phyloP scores from a whole-genome alignment of 1,140 invertebrate genomes.

The Micrasema minimum region DNA sequence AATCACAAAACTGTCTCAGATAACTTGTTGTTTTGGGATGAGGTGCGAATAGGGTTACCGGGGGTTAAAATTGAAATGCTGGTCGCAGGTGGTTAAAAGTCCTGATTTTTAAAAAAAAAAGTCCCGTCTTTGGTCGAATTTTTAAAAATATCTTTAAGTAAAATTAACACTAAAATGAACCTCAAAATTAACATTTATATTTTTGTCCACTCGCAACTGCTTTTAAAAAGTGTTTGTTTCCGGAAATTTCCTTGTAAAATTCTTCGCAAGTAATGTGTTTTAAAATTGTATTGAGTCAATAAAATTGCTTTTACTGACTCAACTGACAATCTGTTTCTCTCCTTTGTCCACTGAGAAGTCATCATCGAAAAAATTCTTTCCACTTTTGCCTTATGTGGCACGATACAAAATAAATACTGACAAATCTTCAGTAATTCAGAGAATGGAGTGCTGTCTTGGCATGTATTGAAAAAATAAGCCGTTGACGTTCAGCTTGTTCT shows the following conservation, averaged over 20 bases:
- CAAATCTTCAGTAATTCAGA: background rate
- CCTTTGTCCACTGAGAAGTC: background rate
- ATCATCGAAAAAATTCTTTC: background rate
- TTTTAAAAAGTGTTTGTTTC: background rate
- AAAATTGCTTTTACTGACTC: background rate
- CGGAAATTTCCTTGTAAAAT: background rate
- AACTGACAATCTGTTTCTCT: constrained; percentile 1
- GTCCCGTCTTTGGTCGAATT: background rate
- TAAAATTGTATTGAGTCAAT: background rate
- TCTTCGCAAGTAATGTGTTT: background rate
- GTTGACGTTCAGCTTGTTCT: too few relatives aligned
- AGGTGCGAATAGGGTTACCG: too few relatives aligned
- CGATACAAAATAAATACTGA: too few relatives aligned
- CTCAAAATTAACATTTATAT: background rate
- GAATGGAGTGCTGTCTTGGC: background rate
- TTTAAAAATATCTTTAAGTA: background rate
- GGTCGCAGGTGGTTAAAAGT: background rate
- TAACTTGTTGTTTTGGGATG: too few relatives aligned
- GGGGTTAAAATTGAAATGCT: background rate
- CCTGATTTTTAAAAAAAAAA: background rate
- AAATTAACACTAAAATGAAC: background rate
- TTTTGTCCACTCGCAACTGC: background rate
- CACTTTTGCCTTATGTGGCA: background rate
- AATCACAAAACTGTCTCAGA: too few relatives aligned
- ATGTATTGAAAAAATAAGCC: background rate